phyloP scores from a whole-genome alignment of 1,140 invertebrate genomes.

The Aphis craccivora region DNA sequence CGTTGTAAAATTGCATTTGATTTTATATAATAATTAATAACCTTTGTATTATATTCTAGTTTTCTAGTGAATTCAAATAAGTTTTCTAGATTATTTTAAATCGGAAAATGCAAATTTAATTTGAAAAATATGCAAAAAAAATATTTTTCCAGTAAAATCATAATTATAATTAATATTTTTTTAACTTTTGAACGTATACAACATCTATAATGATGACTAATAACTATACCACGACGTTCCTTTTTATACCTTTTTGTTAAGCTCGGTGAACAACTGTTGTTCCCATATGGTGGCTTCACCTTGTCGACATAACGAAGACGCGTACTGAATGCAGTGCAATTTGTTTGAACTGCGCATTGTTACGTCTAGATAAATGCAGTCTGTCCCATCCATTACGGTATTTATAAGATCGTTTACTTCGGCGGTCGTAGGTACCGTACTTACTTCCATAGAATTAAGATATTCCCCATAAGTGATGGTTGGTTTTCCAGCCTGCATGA shows the following conservation, averaged over 20 bases:
- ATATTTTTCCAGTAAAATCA: background rate
- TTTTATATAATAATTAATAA: background rate
- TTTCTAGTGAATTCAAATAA: background rate
- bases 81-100: background rate
- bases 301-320: background rate
- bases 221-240: background rate
- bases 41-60: background rate
- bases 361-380: constrained; percentile 35
- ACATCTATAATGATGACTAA: background rate
- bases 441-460: constrained; percentile 34
- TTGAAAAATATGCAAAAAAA: background rate
- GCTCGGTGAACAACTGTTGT: constrained; percentile 6
- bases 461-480: background rate
- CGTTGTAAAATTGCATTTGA: background rate
- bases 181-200: background rate
- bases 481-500: background rate
- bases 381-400: constrained; percentile 21
- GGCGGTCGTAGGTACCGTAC: background rate
- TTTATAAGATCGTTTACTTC: constrained; percentile 35
- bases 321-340: background rate
- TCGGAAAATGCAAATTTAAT: background rate
- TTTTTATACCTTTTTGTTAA: background rate
- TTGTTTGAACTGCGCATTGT: background rate
- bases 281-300: constrained; percentile 22
- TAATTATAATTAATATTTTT: background rate